Percentiles rank a stretch among this genome's conserved stretches.
These are phyloP conservation scores for Zelostemma sp. DNA, from an alignment of 1,140 invertebrate genomes.

Conservation along the genomic window DNA sequence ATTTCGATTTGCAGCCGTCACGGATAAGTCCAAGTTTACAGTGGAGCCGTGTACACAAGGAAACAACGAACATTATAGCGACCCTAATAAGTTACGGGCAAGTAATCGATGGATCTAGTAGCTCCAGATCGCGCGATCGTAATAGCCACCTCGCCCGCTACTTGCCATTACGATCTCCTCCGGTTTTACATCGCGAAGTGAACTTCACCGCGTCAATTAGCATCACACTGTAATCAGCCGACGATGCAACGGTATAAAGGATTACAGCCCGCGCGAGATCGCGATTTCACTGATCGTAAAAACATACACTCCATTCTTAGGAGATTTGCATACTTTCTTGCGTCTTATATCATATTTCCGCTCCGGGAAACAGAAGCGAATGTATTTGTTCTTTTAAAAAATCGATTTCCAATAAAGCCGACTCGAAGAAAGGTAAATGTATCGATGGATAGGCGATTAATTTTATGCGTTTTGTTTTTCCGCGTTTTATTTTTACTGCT, in stretches of 20 bases:
- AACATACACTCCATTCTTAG: background rate
- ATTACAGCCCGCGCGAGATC: background rate
- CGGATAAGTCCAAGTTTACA: background rate
- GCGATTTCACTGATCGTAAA: background rate
- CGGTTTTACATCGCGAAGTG: background rate
- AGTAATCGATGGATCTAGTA: slow-evolving; percentile 5
- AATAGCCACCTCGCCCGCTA: slow-evolving; percentile 5
- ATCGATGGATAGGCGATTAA: no score
- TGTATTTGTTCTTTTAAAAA: no score
- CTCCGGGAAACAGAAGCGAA: background rate
- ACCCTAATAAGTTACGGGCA: background rate
- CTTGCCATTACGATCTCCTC: background rate
- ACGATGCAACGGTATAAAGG: background rate
- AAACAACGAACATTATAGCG: slow-evolving; percentile 1
- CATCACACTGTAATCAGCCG: slow-evolving; percentile 2
- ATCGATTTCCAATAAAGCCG: no score
- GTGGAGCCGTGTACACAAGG: background rate
- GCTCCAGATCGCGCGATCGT: background rate
- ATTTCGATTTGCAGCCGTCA: background rate
- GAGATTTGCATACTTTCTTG: slow-evolving; percentile 1
- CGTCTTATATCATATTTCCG: background rate
- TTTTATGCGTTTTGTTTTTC: no score
- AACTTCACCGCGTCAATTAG: background rate
- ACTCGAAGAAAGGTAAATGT: no score
- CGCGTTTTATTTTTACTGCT: no score